These are phyloP conservation scores for Erebia palarica DNA, from an alignment of 2,888 invertebrate species.

Conservation along the genomic window DNA sequence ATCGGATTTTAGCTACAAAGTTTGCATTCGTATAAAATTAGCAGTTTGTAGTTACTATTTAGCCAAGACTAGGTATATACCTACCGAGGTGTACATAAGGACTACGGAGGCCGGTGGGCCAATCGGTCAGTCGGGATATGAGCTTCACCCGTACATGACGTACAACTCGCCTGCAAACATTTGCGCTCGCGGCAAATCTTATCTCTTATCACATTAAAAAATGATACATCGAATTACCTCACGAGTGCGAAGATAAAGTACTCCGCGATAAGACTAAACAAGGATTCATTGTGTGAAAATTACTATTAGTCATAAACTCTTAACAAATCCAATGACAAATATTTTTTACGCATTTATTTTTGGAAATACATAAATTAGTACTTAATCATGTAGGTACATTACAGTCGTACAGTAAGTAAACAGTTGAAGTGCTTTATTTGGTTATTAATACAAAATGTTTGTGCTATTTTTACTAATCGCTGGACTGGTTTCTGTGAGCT, in stretches of 20 bases:
- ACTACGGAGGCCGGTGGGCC: not conserved
- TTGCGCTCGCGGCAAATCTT: constrained; percentile 50
- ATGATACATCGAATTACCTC: constrained; percentile 75
- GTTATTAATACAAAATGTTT: constrained; percentile 35
- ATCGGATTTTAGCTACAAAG: not conserved
- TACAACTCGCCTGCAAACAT: constrained; percentile 27
- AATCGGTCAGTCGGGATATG: constrained; percentile 46
- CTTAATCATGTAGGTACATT: not conserved
- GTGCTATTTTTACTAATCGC: constrained; percentile 40
- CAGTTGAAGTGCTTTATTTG: not conserved
- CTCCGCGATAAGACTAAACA: constrained; percentile 58
- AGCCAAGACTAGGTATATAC: constrained; percentile 15
- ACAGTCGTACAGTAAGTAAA: not conserved
- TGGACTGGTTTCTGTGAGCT: constrained; percentile 7
- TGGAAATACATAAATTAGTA: constrained; percentile 8
- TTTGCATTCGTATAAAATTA: constrained; percentile 21
- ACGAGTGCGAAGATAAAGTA: constrained; percentile 64
- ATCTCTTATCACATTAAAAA: constrained; percentile 66
- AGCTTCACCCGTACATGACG: constrained; percentile 43
- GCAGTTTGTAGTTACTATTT: constrained; percentile 3
- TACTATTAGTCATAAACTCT: constrained; percentile 48
- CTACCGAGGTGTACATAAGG: not conserved
- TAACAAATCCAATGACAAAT: constrained; percentile 35
- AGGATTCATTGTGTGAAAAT: constrained; percentile 48
- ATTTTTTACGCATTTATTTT: constrained; percentile 1